A percentile compares a stretch with the other conserved stretches of the same genome.
Conservation (phyloP, 2,113 vertebrate genomes). For the Nerophis ophidion region DNA sequence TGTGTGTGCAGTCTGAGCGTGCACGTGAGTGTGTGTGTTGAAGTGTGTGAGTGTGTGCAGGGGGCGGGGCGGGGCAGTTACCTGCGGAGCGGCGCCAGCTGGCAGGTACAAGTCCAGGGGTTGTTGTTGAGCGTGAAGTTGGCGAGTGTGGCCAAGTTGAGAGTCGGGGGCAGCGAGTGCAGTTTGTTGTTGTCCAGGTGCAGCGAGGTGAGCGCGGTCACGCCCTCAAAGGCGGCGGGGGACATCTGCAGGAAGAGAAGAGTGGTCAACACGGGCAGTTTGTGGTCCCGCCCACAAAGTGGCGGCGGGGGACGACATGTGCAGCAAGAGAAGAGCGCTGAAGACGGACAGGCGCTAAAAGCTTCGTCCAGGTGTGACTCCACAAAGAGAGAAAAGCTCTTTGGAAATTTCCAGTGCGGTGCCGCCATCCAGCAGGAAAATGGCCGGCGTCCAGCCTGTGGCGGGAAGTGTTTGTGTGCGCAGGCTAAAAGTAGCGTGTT, state of each 20-base stretch:
- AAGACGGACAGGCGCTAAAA: conserved; percentile 71
- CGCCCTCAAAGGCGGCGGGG: conserved; percentile 78
- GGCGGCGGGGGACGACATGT: no score
- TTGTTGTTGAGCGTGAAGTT: conserved; percentile 81
- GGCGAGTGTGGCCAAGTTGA: conserved; percentile 76
- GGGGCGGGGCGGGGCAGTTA: conserved; percentile 49
- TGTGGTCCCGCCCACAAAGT: no score
- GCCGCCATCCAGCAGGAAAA: conserved; percentile 16
- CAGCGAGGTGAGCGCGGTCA: conserved; percentile 76
- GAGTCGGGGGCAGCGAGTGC: conserved; percentile 75
- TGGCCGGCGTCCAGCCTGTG: conserved; percentile 65
- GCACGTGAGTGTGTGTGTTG: background rate
- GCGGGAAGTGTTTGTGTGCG: conserved; percentile 51
- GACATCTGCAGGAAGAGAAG: conserved; percentile 72
- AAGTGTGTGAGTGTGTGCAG: no score
- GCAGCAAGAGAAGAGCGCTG: no score
- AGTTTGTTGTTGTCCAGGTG: conserved; percentile 89
- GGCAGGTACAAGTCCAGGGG: conserved; percentile 87
- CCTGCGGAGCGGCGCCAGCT: conserved; percentile 83
- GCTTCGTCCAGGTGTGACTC: conserved; percentile 65
- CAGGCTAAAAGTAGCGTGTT: conserved; percentile 72
- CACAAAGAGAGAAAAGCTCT: conserved; percentile 3
- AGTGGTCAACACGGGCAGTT: background rate
- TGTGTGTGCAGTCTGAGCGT: no score
- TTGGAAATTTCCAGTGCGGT: conserved; percentile 73